phyloP scores from a whole-genome alignment of 2,797 vertebrate species.

The Acanthurus tractus region DNA sequence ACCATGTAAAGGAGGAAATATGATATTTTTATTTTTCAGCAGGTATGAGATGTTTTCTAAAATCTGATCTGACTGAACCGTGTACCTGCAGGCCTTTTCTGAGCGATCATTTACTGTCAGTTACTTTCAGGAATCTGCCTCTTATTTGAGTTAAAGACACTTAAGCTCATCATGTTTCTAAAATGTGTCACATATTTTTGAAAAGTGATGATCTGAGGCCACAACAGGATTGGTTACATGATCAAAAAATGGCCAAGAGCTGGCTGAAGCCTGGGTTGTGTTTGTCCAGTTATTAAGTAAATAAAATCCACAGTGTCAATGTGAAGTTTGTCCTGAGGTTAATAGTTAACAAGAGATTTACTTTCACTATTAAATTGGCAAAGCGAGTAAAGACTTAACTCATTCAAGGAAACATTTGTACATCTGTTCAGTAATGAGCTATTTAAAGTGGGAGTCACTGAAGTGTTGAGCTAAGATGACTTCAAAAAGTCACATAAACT shows the following conservation, averaged over 20 bases:
- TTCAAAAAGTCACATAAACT: too few species aligned
- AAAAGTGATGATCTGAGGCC: background rate
- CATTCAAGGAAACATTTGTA: too few species aligned
- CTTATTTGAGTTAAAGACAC: background rate
- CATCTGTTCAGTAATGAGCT: too few species aligned
- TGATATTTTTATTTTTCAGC: conserved; percentile 28
- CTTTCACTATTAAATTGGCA: background rate
- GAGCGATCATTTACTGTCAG: background rate
- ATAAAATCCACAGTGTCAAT: background rate
- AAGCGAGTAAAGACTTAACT: too few species aligned
- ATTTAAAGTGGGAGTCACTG: too few species aligned
- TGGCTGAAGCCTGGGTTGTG: background rate
- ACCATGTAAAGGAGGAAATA: conserved; percentile 6
- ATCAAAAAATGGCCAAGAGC: background rate
- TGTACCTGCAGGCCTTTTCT: conserved; percentile 11
- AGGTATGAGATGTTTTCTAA: conserved; percentile 7
- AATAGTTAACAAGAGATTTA: background rate
- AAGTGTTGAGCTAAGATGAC: too few species aligned
- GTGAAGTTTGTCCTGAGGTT: background rate
- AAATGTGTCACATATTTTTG: background rate
- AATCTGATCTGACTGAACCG: conserved; percentile 16
- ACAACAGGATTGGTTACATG: background rate
- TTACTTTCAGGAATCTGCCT: background rate
- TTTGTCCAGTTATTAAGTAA: background rate
- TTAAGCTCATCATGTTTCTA: too few species aligned